A percentile compares a stretch with the other conserved stretches of the same genome.
These are phyloP conservation scores for Volucella zonaria DNA, from an alignment of 2,888 invertebrate genomes.

Conservation along the genomic window DNA sequence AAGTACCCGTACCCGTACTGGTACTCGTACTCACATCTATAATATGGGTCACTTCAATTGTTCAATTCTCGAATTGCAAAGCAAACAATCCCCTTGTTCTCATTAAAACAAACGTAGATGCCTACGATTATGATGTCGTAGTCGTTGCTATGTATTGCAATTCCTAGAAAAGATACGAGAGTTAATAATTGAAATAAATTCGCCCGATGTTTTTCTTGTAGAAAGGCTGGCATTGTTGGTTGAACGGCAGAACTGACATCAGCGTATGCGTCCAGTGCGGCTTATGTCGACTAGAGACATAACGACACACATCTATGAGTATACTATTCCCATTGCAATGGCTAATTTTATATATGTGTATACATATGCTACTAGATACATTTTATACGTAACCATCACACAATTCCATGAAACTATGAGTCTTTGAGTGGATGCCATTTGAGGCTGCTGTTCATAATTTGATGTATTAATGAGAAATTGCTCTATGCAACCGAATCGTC, in stretches of 20 bases:
- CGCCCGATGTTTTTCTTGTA: conserved; percentile 49
- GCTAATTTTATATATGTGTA: conserved; percentile 63
- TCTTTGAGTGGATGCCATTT: too few relatives aligned
- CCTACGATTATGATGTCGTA: conserved; percentile 28
- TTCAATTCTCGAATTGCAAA: conserved; percentile 47
- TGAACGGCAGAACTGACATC: neutral
- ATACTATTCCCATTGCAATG: conserved; percentile 11
- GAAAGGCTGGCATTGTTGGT: conserved; percentile 64
- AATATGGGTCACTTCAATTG: conserved; percentile 70
- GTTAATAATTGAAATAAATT: conserved; percentile 70
- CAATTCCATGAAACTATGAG: too few relatives aligned
- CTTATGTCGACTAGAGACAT: too few relatives aligned
- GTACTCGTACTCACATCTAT: neutral
- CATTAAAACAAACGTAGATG: conserved; percentile 45
- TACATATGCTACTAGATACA: too few relatives aligned
- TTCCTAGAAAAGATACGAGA: conserved; percentile 64
- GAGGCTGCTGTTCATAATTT: too few relatives aligned
- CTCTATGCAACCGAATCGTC: too few relatives aligned
- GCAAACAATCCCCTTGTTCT: conserved; percentile 56
- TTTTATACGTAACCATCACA: too few relatives aligned
- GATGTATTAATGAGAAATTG: too few relatives aligned
- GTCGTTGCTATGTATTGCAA: conserved; percentile 20
- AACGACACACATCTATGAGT: neutral
- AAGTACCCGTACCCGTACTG: too few relatives aligned
- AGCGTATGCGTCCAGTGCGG: too few relatives aligned